Percentiles rank a stretch among this genome's conserved stretches.
Conservation (phyloP, 2,888 invertebrate genomes). For the Exephanes ischioxanthus region DNA sequence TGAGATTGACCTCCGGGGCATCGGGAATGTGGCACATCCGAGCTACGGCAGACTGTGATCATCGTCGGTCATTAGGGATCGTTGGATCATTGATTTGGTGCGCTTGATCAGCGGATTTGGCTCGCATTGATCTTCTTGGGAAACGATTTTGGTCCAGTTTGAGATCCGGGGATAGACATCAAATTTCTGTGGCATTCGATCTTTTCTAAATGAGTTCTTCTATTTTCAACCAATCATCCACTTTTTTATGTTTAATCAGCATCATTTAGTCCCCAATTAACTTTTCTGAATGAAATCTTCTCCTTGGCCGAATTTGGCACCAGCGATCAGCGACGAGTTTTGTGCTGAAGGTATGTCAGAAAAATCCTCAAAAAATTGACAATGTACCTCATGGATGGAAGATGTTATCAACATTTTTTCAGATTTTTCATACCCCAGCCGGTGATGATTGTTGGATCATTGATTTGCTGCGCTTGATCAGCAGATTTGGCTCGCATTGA, state of each 20-base stretch:
- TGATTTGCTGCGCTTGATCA: not conserved
- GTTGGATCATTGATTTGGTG: not conserved
- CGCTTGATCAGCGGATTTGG: not conserved
- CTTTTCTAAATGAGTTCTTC: not conserved
- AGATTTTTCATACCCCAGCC: not conserved
- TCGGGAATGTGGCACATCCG: not conserved
- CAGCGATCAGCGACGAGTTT: no score
- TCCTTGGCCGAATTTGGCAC: not conserved
- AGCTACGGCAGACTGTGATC: not conserved
- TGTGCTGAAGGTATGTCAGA: not conserved
- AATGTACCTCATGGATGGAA: not conserved
- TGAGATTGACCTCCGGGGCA: not conserved
- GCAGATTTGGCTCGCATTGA: not conserved
- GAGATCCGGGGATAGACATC: not conserved
- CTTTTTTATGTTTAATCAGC: no score
- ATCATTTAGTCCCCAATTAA: no score
- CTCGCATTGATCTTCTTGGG: not conserved
- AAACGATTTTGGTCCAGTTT: not conserved
- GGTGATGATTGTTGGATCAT: not conserved
- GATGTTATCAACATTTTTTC: not conserved
- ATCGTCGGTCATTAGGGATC: not conserved
- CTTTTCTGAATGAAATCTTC: no score
- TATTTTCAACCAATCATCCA: not conserved
- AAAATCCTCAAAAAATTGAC: not conserved
- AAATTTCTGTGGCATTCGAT: not conserved